phyloP scores from a whole-genome alignment of 2,888 invertebrate species.

The Cepaea hortensis region DNA sequence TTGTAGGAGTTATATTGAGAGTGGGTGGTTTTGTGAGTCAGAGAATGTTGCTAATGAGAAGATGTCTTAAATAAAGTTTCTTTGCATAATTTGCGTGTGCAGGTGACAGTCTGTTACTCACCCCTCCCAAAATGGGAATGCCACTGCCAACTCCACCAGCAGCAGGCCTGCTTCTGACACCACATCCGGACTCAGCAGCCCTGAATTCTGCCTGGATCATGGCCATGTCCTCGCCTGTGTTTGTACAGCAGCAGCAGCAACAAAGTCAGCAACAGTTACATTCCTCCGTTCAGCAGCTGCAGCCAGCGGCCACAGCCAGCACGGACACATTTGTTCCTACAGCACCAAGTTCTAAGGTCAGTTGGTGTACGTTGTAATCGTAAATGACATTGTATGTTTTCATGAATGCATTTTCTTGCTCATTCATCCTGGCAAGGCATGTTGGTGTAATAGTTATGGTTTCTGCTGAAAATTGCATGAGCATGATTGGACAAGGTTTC shows the following conservation, averaged over 20 bases:
- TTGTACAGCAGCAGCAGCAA: neutral
- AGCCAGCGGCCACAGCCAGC: neutral
- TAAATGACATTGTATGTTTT: no score
- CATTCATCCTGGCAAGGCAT: no score
- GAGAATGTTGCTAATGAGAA: neutral
- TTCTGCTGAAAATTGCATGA: no score
- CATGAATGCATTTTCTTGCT: no score
- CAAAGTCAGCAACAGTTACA: conserved; percentile 9
- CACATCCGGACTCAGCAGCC: conserved; percentile 12
- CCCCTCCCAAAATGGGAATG: conserved; percentile 33
- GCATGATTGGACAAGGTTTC: no score
- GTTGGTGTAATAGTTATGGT: no score
- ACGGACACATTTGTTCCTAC: no score
- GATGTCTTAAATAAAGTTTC: neutral
- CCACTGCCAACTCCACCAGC: neutral
- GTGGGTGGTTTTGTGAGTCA: no score
- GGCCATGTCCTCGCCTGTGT: conserved; percentile 15
- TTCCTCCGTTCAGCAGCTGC: neutral
- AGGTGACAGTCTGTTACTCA: conserved; percentile 42
- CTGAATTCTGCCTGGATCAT: conserved; percentile 13
- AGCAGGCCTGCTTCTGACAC: conserved; percentile 21
- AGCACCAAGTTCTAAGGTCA: no score
- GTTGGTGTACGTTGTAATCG: no score
- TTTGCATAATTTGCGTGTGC: neutral
- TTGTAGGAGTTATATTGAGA: no score